Conservation (phyloP, 2,888 invertebrate species). For the Halocaridina rubra region DNA sequence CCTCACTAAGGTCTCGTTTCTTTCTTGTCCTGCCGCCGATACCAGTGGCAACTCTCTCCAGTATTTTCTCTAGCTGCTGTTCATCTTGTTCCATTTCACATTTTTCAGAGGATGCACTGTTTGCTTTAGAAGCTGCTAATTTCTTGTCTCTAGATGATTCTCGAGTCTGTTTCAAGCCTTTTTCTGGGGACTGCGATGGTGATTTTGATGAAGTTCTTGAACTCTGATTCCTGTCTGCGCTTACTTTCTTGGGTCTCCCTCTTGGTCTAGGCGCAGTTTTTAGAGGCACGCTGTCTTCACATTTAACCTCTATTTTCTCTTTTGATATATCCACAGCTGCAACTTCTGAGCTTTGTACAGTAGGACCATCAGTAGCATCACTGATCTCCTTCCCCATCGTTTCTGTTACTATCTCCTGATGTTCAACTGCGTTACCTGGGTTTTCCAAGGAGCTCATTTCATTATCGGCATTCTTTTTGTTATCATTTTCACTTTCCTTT, state of each 20-base stretch:
- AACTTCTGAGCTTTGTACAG: background rate
- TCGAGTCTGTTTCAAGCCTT: constrained; percentile 62
- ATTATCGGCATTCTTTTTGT: background rate
- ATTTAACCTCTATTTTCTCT: background rate
- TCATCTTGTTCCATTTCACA: constrained; percentile 42
- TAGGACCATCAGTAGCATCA: background rate
- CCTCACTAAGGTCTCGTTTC: constrained; percentile 60
- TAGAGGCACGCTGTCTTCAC: background rate
- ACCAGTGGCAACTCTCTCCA: constrained; percentile 53
- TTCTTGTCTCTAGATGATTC: constrained; percentile 43
- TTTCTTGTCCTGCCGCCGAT: constrained; percentile 51
- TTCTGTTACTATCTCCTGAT: no score
- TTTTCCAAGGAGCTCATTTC: background rate
- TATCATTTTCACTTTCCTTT: constrained; percentile 15
- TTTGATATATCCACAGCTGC: background rate
- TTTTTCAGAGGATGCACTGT: constrained; percentile 10
- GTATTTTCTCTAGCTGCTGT: constrained; percentile 45
- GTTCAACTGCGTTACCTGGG: no score
- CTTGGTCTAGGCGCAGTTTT: constrained; percentile 38
- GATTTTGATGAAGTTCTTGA: constrained; percentile 63
- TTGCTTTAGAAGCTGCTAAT: background rate
- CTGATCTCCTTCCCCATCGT: no score
- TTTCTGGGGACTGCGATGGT: constrained; percentile 68
- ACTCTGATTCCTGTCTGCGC: background rate
- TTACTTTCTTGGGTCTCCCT: constrained; percentile 59